Conservation (phyloP, 2,113 vertebrate genomes). For the Myocastor coypus region DNA sequence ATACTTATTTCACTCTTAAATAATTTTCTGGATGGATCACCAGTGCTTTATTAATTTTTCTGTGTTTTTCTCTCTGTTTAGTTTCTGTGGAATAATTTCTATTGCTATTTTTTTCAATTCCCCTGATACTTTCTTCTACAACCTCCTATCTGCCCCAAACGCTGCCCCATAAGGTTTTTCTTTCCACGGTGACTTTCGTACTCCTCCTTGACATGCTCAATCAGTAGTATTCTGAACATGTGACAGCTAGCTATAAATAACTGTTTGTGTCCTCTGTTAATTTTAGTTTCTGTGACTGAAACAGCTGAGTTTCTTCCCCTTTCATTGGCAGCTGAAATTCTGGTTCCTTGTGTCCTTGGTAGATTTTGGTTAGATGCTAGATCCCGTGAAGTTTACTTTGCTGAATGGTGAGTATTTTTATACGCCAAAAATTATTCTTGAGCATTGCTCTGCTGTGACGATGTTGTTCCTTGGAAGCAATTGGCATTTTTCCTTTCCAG, state of each 20-base stretch:
- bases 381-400: background rate
- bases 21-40: background rate
- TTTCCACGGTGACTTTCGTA: background rate
- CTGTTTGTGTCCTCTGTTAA: background rate
- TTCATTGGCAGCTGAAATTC: background rate
- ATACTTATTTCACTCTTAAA: background rate
- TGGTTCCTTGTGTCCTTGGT: background rate
- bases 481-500: background rate
- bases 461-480: background rate
- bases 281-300: background rate
- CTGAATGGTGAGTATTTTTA: background rate
- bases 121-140: background rate
- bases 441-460: background rate
- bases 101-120: background rate
- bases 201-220: rapidly evolving
- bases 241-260: too few relatives aligned
- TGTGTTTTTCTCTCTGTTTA: background rate
- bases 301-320: background rate
- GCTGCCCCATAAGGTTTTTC: rapidly evolving
- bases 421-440: background rate
- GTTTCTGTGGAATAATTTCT: background rate
- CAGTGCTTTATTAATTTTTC: background rate
- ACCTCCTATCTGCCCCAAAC: background rate
- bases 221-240: background rate
- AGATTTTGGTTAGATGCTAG: background rate